Percentiles rank a stretch among this genome's conserved stretches.
Conservation (phyloP, 2,113 vertebrate genomes). For the Xyliphius kryptos region DNA sequence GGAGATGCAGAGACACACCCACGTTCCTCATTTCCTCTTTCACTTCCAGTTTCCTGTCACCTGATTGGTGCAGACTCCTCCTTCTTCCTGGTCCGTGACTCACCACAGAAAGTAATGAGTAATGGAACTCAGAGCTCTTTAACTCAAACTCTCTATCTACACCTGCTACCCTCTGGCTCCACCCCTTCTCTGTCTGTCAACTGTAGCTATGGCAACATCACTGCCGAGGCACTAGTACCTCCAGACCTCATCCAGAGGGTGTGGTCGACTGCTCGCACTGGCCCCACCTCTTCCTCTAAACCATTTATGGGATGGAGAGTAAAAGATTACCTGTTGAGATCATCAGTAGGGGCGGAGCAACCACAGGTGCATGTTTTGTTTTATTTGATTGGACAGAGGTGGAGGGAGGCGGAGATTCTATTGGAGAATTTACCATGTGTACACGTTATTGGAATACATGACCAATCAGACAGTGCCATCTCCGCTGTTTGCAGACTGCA, state of each 20-base stretch:
- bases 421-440: conserved; percentile 76
- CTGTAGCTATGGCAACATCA: conserved; percentile 83
- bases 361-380: conserved; percentile 88
- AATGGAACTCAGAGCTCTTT: conserved; percentile 84
- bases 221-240: conserved; percentile 67
- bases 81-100: conserved; percentile 90
- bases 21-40: too few species aligned
- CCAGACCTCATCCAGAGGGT: conserved; percentile 72
- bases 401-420: conserved; percentile 66
- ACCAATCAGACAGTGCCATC: conserved; percentile 71
- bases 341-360: conserved; percentile 71
- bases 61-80: conserved; percentile 65
- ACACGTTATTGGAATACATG: conserved; percentile 74
- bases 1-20: too few species aligned
- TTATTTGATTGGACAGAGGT: conserved; percentile 79
- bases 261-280: conserved; percentile 11
- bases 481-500: conserved; percentile 76
- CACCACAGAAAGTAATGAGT: conserved; percentile 84
- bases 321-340: conserved; percentile 74
- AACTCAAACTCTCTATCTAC: conserved; percentile 79
- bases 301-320: conserved; percentile 69
- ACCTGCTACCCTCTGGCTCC: conserved; percentile 60
- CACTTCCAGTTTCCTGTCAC: conserved; percentile 68
- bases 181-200: conserved; percentile 68
- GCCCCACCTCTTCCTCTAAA: too few species aligned